phyloP scores from a whole-genome alignment of 2,797 vertebrate species.

The Pteropus rufus region DNA sequence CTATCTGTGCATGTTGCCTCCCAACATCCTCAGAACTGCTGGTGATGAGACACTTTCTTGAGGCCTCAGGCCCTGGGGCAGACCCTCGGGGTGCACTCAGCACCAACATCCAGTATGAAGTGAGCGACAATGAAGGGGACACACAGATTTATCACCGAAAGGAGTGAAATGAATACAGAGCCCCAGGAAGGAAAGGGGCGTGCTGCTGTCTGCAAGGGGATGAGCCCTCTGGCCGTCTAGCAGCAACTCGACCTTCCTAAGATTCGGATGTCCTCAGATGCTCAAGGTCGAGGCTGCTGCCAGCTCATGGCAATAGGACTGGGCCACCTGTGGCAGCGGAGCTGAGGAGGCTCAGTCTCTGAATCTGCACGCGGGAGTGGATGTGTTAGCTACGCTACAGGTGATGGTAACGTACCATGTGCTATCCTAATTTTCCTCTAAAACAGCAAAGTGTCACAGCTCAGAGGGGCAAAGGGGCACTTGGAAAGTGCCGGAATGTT shows the following conservation, averaged over 20 bases:
- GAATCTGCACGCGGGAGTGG: neutral
- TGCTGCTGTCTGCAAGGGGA: accelerated
- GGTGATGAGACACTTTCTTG: accelerated
- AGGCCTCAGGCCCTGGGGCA: neutral
- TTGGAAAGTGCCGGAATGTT: neutral
- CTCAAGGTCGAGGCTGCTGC: neutral
- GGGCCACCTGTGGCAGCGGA: neutral
- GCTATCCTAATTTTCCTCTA: neutral
- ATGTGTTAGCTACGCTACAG: neutral
- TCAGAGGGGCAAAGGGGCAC: neutral
- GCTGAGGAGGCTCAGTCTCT: accelerated
- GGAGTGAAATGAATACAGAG: neutral
- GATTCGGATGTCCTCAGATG: neutral
- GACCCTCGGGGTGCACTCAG: neutral
- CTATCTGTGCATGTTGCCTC: neutral
- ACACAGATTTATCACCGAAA: neutral
- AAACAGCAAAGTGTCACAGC: neutral
- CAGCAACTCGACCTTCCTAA: neutral
- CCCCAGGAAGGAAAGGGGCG: neutral
- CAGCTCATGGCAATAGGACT: neutral
- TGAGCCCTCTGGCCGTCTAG: accelerated
- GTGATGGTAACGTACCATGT: accelerated
- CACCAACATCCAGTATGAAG: neutral
- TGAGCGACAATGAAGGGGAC: too few relatives aligned
- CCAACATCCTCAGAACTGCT: neutral